These are phyloP conservation scores for Coelopa frigida DNA, from an alignment of 1,140 invertebrate genomes.

Conservation along the genomic window DNA sequence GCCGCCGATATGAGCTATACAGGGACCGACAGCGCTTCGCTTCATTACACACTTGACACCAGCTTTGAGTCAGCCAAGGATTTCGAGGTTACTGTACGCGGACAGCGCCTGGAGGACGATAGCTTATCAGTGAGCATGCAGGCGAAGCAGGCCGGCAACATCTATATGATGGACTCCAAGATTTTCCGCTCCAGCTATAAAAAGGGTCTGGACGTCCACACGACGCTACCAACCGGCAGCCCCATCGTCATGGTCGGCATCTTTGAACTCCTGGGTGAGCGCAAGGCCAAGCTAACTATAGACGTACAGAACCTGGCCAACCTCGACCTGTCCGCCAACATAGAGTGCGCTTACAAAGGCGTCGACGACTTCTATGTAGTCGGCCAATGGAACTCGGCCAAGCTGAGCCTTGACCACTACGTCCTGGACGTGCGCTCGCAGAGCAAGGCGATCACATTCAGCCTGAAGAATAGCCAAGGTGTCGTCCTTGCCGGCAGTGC, in stretches of 20 bases:
- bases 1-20: constrained; percentile 15
- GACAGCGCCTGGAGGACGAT: constrained; percentile 48
- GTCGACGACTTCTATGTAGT: constrained; percentile 61
- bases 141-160: constrained; percentile 17
- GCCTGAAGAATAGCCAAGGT: constrained; percentile 55
- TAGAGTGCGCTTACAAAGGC: constrained; percentile 51
- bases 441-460: constrained; percentile 55
- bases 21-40: constrained; percentile 3
- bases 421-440: constrained; percentile 57
- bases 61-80: constrained; percentile 51
- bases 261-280: constrained; percentile 48
- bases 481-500: constrained; percentile 58
- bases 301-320: constrained; percentile 49
- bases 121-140: constrained; percentile 28
- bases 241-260: constrained; percentile 49
- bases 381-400: constrained; percentile 56
- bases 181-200: constrained; percentile 21
- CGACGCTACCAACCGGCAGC: constrained; percentile 25
- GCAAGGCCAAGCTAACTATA: constrained; percentile 50
- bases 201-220: constrained; percentile 26
- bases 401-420: constrained; percentile 59
- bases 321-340: constrained; percentile 47
- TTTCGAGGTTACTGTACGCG: constrained; percentile 49
- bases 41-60: constrained; percentile 36
- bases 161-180: constrained; percentile 22